Percentiles rank a stretch among this genome's conserved stretches.
These are phyloP conservation scores for Sycophila texana DNA, from an alignment of 2,888 invertebrate species.

Conservation along the genomic window DNA sequence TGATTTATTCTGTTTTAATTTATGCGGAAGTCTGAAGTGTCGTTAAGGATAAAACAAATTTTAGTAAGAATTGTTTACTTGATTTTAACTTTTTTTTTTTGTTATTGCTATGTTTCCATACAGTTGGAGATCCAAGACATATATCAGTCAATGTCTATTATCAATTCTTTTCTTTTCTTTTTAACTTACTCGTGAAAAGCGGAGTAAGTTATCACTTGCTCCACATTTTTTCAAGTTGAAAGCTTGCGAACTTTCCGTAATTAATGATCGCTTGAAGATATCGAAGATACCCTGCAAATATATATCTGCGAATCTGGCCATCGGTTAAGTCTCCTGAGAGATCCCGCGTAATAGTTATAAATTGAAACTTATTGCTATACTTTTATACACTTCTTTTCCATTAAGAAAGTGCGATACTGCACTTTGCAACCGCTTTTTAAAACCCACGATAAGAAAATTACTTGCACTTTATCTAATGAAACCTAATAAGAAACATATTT, in stretches of 20 bases:
- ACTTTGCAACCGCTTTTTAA: no score
- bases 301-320: conserved; percentile 4
- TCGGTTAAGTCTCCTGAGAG: conserved; percentile 29
- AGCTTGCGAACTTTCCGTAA: conserved; percentile 44
- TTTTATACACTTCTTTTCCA: no score
- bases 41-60: not conserved
- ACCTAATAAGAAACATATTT: no score
- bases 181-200: not conserved
- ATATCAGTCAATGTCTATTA: conserved; percentile 14
- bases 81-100: no score
- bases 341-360: conserved; percentile 31
- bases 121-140: not conserved
- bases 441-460: no score
- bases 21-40: not conserved
- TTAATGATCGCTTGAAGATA: conserved; percentile 50
- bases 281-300: conserved; percentile 34
- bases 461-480: no score
- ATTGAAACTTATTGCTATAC: conserved; percentile 31
- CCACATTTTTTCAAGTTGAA: conserved; percentile 40
- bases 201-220: conserved; percentile 21
- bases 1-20: not conserved
- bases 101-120: not conserved
- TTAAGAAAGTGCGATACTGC: no score
- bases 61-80: not conserved
- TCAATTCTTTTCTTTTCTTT: conserved; percentile 9